Conservation (phyloP, 2,113 vertebrate species). For the Dissostichus mawsoni region DNA sequence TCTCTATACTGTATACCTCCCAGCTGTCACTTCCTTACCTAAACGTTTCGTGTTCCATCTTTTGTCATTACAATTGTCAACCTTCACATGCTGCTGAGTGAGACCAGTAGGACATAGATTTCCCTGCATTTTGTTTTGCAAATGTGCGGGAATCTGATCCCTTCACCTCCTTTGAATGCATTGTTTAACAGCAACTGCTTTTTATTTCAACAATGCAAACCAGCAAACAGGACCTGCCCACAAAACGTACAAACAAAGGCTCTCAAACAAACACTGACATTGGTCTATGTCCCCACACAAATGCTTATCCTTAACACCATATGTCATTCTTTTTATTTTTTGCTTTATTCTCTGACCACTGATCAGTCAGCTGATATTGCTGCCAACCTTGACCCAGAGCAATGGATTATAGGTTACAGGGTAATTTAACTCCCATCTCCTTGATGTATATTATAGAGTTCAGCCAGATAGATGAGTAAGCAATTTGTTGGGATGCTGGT, state of each 20-base stretch:
- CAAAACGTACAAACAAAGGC: not conserved
- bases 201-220: constrained; percentile 32
- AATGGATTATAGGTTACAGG: not conserved
- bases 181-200: constrained; percentile 45
- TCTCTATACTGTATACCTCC: not conserved
- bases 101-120: constrained; percentile 36
- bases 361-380: not conserved
- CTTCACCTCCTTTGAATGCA: constrained; percentile 32
- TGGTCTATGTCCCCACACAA: not conserved
- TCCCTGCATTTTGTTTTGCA: constrained; percentile 69
- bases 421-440: not conserved
- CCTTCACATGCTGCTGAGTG: constrained; percentile 1
- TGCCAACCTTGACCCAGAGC: not conserved
- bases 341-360: no score
- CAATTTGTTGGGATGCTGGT: constrained; percentile 1
- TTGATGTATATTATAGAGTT: not conserved
- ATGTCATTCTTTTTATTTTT: not conserved
- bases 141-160: constrained; percentile 29
- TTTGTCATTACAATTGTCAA: constrained; percentile 1
- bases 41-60: not conserved
- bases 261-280: not conserved
- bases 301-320: not conserved
- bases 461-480: constrained; percentile 8
- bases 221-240: constrained; percentile 8
- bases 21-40: not conserved